Conservation (phyloP, 2,113 vertebrate species). For the Puntigrus tetrazona region DNA sequence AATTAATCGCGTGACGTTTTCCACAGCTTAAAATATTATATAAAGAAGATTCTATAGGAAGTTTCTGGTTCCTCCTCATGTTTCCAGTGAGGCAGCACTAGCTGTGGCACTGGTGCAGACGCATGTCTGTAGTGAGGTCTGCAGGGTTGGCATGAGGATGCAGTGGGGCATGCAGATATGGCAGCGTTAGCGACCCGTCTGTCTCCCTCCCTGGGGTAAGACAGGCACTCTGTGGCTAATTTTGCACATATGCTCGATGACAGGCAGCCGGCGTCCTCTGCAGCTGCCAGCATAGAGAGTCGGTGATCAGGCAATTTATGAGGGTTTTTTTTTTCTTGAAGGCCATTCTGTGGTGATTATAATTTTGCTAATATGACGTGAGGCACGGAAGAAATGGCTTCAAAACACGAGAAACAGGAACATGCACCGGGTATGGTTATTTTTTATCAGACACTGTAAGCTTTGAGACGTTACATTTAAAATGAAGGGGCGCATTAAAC, state of each 20-base stretch:
- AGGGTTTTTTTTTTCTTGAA: background rate
- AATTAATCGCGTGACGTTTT: background rate
- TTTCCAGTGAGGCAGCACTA: conserved; percentile 23
- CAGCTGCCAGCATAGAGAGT: conserved; percentile 43
- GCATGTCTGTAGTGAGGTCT: conserved; percentile 7
- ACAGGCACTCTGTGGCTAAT: conserved; percentile 55
- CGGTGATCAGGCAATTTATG: conserved; percentile 38
- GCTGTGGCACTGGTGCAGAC: conserved; percentile 3
- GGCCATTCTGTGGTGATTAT: conserved; percentile 39
- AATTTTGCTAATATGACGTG: background rate
- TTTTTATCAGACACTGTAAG: background rate
- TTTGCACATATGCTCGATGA: conserved; percentile 57
- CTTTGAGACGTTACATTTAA: no score
- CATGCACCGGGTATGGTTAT: background rate
- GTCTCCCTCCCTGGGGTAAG: conserved; percentile 47
- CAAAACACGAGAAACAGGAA: background rate
- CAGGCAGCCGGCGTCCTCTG: conserved; percentile 29
- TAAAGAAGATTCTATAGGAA: no score
- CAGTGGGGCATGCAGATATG: conserved; percentile 30
- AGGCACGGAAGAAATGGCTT: background rate
- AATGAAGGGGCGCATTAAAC: background rate
- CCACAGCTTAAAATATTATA: background rate
- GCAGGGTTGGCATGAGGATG: conserved; percentile 24
- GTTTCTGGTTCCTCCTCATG: background rate
- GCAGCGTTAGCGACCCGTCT: conserved; percentile 37